Evolutionary conservation across 2,888 invertebrate genomes (phyloP).

Genomic region (Meiosimyza decipiens): DNA sequence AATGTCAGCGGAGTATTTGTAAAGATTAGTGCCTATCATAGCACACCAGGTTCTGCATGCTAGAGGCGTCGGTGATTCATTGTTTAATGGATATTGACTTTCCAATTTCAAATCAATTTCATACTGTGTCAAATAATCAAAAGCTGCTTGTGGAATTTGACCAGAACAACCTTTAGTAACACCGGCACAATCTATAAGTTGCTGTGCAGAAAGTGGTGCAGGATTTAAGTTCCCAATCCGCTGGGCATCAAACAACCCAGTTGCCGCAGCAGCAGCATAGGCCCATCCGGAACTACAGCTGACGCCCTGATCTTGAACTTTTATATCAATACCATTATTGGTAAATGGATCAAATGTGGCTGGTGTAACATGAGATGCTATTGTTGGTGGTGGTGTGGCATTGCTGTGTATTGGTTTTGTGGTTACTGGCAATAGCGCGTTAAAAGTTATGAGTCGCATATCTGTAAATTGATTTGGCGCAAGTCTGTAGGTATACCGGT

Average conservation of each 20-base stretch:
- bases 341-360: conserved; percentile 39
- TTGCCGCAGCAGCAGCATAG: conserved; percentile 47
- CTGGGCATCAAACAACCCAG: conserved; percentile 46
- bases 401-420: conserved; percentile 10
- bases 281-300: conserved; percentile 55
- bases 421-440: conserved; percentile 44
- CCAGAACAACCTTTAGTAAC: too few species aligned
- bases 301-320: conserved; percentile 46
- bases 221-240: conserved; percentile 38
- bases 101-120: conserved; percentile 84
- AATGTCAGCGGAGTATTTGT: conserved; percentile 47
- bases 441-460: conserved; percentile 48
- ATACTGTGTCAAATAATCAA: conserved; percentile 77
- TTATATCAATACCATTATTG: conserved; percentile 37
- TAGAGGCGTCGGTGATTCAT: conserved; percentile 15
- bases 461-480: conserved; percentile 53
- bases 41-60: conserved; percentile 32
- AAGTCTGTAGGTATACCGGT: conserved; percentile 44
- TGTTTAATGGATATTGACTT: conserved; percentile 77
- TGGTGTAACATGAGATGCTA: conserved; percentile 28
- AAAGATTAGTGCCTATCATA: conserved; percentile 31
- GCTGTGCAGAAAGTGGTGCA: conserved; percentile 81
- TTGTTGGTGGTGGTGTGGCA: conserved; percentile 34
- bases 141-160: conserved; percentile 81
- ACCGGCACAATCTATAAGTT: conserved; percentile 84